Percentiles rank a stretch among this genome's conserved stretches.
phyloP scores from a whole-genome alignment of 1,140 invertebrate species.

The Metopolophium dirhodum region DNA sequence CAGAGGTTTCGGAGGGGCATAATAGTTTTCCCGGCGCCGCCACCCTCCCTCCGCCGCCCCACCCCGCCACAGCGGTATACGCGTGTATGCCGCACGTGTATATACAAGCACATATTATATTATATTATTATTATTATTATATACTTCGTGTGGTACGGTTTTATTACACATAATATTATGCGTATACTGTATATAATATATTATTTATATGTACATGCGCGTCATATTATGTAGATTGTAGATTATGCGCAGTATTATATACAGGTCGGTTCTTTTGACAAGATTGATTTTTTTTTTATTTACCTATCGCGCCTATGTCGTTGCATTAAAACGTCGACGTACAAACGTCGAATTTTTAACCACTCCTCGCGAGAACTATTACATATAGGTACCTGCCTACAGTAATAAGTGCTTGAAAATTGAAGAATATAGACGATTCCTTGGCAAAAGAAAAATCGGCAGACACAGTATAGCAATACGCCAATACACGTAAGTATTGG shows the following conservation, averaged over 20 bases:
- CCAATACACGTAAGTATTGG: background rate
- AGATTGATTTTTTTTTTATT: no score
- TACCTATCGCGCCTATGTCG: no score
- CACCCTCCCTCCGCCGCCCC: background rate
- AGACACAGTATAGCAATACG: no score
- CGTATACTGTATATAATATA: no score
- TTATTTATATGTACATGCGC: background rate
- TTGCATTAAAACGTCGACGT: no score
- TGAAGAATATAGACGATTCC: background rate
- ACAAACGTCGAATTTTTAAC: background rate
- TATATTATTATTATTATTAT: background rate
- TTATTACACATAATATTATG: background rate
- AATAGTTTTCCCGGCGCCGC: slow-evolving; percentile 21
- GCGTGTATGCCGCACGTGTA: background rate
- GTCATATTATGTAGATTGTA: background rate
- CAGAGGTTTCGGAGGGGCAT: slow-evolving; percentile 17
- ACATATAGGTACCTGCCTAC: no score
- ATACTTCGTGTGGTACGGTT: background rate
- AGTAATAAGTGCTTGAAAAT: no score
- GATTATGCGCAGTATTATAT: no score
- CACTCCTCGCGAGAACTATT: background rate
- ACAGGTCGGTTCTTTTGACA: background rate
- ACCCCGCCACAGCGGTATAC: background rate
- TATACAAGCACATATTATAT: background rate
- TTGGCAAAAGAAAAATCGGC: background rate